A percentile compares a stretch with the other conserved stretches of the same genome.
Evolutionary conservation across 2,888 invertebrate species (phyloP).

Genomic region (Unio pictorum): DNA sequence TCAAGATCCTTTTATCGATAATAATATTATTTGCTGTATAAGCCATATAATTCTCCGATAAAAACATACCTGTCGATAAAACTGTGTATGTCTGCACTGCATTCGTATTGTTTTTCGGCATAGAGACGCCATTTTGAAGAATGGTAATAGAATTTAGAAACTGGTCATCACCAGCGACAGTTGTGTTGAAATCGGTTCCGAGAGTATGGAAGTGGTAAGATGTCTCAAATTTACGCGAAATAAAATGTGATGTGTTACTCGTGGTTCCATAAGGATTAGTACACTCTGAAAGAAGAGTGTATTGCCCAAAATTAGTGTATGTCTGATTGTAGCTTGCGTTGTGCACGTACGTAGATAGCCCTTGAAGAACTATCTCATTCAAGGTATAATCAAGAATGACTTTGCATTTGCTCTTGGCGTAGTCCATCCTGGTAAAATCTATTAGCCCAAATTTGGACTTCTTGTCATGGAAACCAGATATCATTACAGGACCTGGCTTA

Average conservation of each 20-base stretch:
- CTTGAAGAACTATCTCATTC: slow-evolving; percentile 4
- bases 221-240: slow-evolving; percentile 40
- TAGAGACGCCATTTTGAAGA: slow-evolving; percentile 3
- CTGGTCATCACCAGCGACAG: slow-evolving; percentile 23
- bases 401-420: slow-evolving; percentile 37
- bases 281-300: slow-evolving; percentile 46
- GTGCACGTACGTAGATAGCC: slow-evolving; percentile 26
- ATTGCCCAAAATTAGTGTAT: slow-evolving; percentile 51
- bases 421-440: slow-evolving; percentile 40
- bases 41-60: slow-evolving; percentile 34
- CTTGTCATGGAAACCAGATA: slow-evolving; percentile 34
- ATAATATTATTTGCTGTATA: slow-evolving; percentile 16
- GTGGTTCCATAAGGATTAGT: slow-evolving; percentile 55
- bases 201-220: slow-evolving; percentile 36
- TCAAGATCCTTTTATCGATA: slow-evolving; percentile 38
- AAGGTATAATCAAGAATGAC: slow-evolving; percentile 37
- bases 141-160: slow-evolving; percentile 34
- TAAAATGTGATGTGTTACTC: slow-evolving; percentile 28
- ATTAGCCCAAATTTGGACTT: slow-evolving; percentile 21
- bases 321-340: slow-evolving; percentile 21
- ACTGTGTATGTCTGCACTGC: slow-evolving; percentile 2
- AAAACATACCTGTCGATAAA: slow-evolving; percentile 5
- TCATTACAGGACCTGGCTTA: slow-evolving; percentile 42
- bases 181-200: slow-evolving; percentile 25
- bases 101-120: no score